These are phyloP conservation scores for Scarus forsteni DNA, from an alignment of 2,797 vertebrate genomes.

Conservation along the genomic window DNA sequence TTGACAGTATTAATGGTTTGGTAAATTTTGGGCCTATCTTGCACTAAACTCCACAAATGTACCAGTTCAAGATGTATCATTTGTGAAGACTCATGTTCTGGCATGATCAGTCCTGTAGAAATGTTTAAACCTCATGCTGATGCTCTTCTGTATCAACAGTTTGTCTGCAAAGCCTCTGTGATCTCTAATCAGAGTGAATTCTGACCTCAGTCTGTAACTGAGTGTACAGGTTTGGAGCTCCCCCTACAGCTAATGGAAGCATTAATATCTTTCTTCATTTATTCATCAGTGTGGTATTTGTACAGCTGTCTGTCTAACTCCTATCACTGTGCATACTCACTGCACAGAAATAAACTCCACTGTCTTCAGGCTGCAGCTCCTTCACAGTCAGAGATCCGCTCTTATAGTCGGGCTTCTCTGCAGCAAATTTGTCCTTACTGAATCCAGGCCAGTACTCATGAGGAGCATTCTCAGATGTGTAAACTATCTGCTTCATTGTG, in stretches of 20 bases:
- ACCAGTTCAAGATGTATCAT: too few relatives aligned
- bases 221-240: background rate
- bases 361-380: constrained; percentile 44
- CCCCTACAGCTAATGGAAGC: background rate
- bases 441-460: constrained; percentile 30
- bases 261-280: background rate
- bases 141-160: too few relatives aligned
- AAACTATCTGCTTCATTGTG: constrained; percentile 41
- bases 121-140: too few relatives aligned
- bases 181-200: too few relatives aligned
- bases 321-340: constrained; percentile 63
- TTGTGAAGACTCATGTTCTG: too few relatives aligned
- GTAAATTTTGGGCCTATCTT: too few relatives aligned
- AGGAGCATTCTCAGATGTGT: background rate
- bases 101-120: too few relatives aligned
- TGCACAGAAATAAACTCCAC: constrained; percentile 65
- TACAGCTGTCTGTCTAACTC: constrained; percentile 24
- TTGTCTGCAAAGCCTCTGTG: too few relatives aligned
- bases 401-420: background rate
- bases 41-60: too few relatives aligned
- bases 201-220: too few relatives aligned
- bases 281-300: constrained; percentile 34
- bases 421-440: constrained; percentile 27
- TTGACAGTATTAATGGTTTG: too few relatives aligned
- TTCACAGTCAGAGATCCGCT: constrained; percentile 54